Conservation (phyloP, 2,113 vertebrate genomes). For the Gambusia holbrooki region DNA sequence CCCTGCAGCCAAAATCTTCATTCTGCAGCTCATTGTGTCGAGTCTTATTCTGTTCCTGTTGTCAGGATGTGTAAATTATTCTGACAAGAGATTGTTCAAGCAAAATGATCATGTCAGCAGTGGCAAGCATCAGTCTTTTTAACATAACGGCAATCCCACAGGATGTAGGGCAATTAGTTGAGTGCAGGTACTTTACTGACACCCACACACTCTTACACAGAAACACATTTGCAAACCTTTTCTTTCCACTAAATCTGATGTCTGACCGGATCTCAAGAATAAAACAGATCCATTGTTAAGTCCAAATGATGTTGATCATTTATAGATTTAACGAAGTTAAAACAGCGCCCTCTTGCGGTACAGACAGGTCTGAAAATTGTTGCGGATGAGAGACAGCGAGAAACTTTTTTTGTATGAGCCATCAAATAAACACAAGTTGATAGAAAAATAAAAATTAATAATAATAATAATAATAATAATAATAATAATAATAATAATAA, state of each 20-base stretch:
- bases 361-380: not conserved
- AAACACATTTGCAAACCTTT: not conserved
- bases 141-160: not conserved
- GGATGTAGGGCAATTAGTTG: not conserved
- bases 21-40: not conserved
- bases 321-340: not conserved
- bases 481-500: too few species aligned
- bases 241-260: not conserved
- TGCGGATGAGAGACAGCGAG: too few species aligned
- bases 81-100: not conserved
- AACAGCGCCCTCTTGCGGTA: not conserved
- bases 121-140: not conserved
- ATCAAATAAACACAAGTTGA: too few species aligned
- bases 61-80: not conserved
- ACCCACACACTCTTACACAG: not conserved
- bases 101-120: not conserved
- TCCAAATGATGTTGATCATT: not conserved
- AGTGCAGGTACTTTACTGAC: not conserved
- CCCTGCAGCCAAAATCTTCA: not conserved
- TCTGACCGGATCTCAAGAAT: not conserved
- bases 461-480: too few species aligned
- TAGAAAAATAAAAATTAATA: not conserved
- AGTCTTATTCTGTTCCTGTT: not conserved
- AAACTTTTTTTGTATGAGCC: too few species aligned
- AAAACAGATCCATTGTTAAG: not conserved